Conservation (phyloP, 2,797 vertebrate species). For the Urophycis tenuis region DNA sequence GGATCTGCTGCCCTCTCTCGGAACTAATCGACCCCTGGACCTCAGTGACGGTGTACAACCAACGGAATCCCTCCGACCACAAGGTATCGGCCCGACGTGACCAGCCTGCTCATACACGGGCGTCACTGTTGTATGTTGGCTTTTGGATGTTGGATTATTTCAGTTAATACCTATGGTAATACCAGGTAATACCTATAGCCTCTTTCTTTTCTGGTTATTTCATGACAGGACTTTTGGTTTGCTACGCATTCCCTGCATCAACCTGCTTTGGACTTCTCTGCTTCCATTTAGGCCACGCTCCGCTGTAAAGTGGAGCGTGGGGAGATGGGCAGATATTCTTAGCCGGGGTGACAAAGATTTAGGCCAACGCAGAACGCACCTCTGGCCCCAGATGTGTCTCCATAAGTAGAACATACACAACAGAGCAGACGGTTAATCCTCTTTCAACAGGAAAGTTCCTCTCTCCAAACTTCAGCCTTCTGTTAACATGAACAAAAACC, state of each 20-base stretch:
- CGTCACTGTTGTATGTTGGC: neutral
- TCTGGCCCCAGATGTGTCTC: neutral
- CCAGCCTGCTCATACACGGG: neutral
- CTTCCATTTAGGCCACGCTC: neutral
- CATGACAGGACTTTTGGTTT: neutral
- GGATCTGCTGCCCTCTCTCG: slow-evolving; percentile 50
- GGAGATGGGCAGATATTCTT: neutral
- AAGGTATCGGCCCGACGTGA: slow-evolving; percentile 46
- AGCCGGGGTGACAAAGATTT: neutral
- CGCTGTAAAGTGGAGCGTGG: neutral
- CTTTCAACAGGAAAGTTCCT: neutral
- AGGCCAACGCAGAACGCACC: neutral
- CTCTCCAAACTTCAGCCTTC: neutral
- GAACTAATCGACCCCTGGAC: slow-evolving; percentile 44
- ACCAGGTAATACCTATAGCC: too few species aligned
- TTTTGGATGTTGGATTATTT: neutral
- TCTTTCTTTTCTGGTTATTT: neutral
- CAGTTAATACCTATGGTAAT: too few species aligned
- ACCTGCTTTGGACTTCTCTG: neutral
- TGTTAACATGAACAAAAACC: neutral
- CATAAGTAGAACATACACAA: neutral
- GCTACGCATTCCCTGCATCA: neutral
- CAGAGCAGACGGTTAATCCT: neutral
- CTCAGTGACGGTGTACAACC: slow-evolving; percentile 60
- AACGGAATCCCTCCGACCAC: slow-evolving; percentile 31